phyloP scores from a whole-genome alignment of 2,888 invertebrate genomes.

The Lasioglossum morio region DNA sequence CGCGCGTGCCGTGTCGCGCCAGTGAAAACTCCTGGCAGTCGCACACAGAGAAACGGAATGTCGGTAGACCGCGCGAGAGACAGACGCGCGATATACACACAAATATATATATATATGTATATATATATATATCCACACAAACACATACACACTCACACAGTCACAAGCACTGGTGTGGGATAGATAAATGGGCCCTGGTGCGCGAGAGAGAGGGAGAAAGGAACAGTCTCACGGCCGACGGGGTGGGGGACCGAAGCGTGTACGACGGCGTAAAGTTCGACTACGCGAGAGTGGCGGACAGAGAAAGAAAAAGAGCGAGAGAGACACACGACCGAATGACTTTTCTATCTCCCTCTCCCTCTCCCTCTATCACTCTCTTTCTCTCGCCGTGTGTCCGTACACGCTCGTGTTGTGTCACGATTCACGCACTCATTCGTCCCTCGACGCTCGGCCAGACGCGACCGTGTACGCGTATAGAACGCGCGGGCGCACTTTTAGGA shows the following conservation, averaged over 20 bases:
- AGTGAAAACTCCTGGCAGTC: slow-evolving; percentile 67
- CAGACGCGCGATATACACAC: slow-evolving; percentile 40
- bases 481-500: slow-evolving; percentile 49
- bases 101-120: no score
- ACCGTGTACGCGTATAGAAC: slow-evolving; percentile 25
- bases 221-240: slow-evolving; percentile 31
- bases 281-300: slow-evolving; percentile 29
- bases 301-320: slow-evolving; percentile 24
- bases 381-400: slow-evolving; percentile 24
- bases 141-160: not conserved
- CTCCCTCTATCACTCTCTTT: slow-evolving; percentile 13
- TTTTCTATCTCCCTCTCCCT: slow-evolving; percentile 13
- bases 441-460: slow-evolving; percentile 41
- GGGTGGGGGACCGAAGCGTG: slow-evolving; percentile 34
- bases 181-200: slow-evolving; percentile 54
- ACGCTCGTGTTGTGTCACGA: slow-evolving; percentile 59
- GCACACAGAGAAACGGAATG: slow-evolving; percentile 52
- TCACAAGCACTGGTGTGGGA: slow-evolving; percentile 28
- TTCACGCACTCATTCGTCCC: slow-evolving; percentile 65
- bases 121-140: not conserved
- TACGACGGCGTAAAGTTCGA: slow-evolving; percentile 63
- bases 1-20: slow-evolving; percentile 61
- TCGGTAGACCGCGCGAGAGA: slow-evolving; percentile 50
- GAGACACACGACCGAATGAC: slow-evolving; percentile 10
- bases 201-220: slow-evolving; percentile 49